phyloP scores from a whole-genome alignment of 1,140 invertebrate genomes.

The Atopsyche davidsoni region DNA sequence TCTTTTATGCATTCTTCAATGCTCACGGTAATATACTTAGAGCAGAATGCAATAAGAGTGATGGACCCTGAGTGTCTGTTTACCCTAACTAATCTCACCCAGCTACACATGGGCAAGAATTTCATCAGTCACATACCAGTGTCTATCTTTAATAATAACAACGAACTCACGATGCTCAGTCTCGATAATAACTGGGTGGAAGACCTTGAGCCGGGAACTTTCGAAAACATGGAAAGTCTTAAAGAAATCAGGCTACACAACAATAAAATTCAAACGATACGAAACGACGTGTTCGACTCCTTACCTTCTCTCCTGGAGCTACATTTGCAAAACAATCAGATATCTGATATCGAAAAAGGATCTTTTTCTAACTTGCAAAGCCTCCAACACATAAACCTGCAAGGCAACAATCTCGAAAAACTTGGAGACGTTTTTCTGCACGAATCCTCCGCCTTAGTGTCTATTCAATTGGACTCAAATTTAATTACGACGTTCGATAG shows the following conservation, averaged over 20 bases:
- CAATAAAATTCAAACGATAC: conserved; percentile 70
- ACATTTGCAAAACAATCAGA: conserved; percentile 81
- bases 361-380: conserved; percentile 74
- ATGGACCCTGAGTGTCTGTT: conserved; percentile 69
- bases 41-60: conserved; percentile 76
- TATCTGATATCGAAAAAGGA: conserved; percentile 73
- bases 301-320: conserved; percentile 74
- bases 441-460: conserved; percentile 67
- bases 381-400: conserved; percentile 84
- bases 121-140: conserved; percentile 71
- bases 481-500: conserved; percentile 69
- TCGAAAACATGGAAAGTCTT: conserved; percentile 65
- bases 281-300: conserved; percentile 72
- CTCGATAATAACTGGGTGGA: conserved; percentile 86
- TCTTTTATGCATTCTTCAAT: conserved; percentile 72
- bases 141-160: conserved; percentile 66
- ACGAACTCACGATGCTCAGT: conserved; percentile 73
- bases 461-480: conserved; percentile 82
- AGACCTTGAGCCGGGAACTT: conserved; percentile 72
- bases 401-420: conserved; percentile 69
- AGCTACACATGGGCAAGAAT: conserved; percentile 82
- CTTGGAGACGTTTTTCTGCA: conserved; percentile 77
- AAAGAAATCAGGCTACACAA: conserved; percentile 81
- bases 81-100: conserved; percentile 66
- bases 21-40: conserved; percentile 76